A percentile compares a stretch with the other conserved stretches of the same genome.
Conservation (phyloP, 2,113 vertebrate genomes). For the Noctilio leporinus region DNA sequence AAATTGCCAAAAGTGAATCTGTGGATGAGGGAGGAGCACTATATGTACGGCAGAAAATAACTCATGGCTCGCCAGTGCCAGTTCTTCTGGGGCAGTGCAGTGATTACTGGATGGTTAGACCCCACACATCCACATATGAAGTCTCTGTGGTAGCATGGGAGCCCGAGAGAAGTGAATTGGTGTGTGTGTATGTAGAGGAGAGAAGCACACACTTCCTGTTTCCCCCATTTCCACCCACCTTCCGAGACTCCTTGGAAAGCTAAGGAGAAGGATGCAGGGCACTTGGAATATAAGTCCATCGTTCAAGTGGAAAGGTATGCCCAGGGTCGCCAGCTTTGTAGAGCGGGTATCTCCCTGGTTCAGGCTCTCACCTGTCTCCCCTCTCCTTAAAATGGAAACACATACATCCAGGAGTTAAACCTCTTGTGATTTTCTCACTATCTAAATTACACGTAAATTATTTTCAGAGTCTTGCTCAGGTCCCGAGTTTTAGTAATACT, state of each 20-base stretch:
- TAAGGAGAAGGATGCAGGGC: neutral
- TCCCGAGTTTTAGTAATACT: neutral
- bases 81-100: neutral
- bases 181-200: neutral
- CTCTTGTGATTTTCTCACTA: neutral
- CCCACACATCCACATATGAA: neutral
- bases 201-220: neutral
- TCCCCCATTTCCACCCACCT: neutral
- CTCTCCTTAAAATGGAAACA: neutral
- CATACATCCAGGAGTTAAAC: neutral
- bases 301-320: neutral
- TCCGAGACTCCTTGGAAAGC: neutral
- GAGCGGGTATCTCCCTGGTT: neutral
- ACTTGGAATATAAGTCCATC: neutral
- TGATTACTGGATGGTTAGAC: neutral
- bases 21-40: neutral
- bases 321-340: neutral
- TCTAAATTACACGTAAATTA: neutral
- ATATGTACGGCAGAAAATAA: neutral
- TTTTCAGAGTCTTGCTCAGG: neutral
- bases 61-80: neutral
- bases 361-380: neutral
- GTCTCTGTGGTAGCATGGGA: neutral
- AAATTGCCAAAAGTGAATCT: neutral
- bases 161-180: neutral